phyloP scores from a whole-genome alignment of 2,888 invertebrate species.

The Drosophila differens region DNA sequence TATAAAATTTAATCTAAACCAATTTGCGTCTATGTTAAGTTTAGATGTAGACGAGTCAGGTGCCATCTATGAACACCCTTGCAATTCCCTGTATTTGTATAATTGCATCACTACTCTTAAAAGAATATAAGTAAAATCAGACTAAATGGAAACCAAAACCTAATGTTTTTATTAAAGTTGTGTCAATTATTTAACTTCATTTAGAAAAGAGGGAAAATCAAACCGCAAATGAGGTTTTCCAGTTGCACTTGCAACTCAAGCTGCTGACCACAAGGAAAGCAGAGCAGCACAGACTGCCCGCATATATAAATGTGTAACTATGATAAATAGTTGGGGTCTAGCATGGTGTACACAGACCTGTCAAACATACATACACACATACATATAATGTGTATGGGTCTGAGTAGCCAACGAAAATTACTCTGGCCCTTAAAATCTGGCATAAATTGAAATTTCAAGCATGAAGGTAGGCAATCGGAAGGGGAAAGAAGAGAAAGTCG shows the following conservation, averaged over 20 bases:
- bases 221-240: slow-evolving; percentile 10
- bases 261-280: slow-evolving; percentile 9
- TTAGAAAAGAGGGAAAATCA: not conserved
- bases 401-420: slow-evolving; percentile 18
- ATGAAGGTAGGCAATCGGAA: slow-evolving; percentile 11
- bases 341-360: not conserved
- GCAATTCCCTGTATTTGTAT: not conserved
- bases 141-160: not conserved
- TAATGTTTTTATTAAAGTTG: not conserved
- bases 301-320: not conserved
- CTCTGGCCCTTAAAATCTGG: slow-evolving; percentile 11
- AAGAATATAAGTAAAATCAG: not conserved
- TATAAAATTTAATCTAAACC: not conserved
- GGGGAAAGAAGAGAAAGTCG: slow-evolving; percentile 17
- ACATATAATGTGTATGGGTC: not conserved
- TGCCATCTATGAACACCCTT: not conserved
- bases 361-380: not conserved
- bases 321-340: slow-evolving; percentile 22
- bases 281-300: not conserved
- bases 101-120: not conserved
- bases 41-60: not conserved
- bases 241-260: slow-evolving; percentile 1
- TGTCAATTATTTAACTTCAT: slow-evolving; percentile 11
- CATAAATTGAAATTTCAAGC: slow-evolving; percentile 37
- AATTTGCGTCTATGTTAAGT: not conserved